Percentiles rank a stretch among this genome's conserved stretches.
These are phyloP conservation scores for Apotomis capreana DNA, from an alignment of 2,888 invertebrate genomes.

Conservation along the genomic window DNA sequence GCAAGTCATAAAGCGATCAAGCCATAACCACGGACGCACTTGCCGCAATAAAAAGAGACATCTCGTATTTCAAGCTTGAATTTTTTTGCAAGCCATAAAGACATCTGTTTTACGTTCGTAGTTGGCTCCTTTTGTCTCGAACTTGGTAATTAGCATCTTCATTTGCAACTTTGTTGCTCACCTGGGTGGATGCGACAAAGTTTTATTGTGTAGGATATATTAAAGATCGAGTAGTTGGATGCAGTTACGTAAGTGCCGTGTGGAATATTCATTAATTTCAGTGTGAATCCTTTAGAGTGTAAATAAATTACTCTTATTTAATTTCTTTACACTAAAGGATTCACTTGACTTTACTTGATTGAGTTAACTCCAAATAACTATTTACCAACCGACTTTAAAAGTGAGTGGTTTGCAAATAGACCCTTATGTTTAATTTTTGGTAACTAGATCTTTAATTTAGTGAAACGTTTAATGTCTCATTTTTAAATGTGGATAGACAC, in stretches of 20 bases:
- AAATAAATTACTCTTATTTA: too few species aligned
- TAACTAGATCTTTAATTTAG: too few species aligned
- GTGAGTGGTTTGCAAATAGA: too few species aligned
- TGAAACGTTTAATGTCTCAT: too few species aligned
- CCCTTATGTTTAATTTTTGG: too few species aligned
- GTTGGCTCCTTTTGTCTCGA: conserved; percentile 21
- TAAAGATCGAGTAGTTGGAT: background rate
- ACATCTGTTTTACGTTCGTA: conserved; percentile 32
- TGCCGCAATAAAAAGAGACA: conserved; percentile 29
- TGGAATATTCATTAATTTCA: too few species aligned
- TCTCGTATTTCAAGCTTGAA: conserved; percentile 30
- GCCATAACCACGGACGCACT: conserved; percentile 36
- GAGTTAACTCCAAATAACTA: too few species aligned
- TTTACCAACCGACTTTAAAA: too few species aligned
- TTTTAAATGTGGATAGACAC: too few species aligned
- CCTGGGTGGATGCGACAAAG: conserved; percentile 6
- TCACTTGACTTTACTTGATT: too few species aligned
- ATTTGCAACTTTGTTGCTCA: conserved; percentile 28
- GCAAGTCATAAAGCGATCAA: conserved; percentile 31
- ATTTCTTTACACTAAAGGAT: too few species aligned
- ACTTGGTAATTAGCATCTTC: conserved; percentile 25
- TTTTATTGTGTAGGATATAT: conserved; percentile 19
- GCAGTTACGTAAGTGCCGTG: background rate
- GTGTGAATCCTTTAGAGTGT: too few species aligned
- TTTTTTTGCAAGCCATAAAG: conserved; percentile 29